Evolutionary conservation across 1,140 invertebrate genomes (phyloP), one percentile per base, ranked within the genome.

Genomic region (Lordiphosa mommai): DNA sequence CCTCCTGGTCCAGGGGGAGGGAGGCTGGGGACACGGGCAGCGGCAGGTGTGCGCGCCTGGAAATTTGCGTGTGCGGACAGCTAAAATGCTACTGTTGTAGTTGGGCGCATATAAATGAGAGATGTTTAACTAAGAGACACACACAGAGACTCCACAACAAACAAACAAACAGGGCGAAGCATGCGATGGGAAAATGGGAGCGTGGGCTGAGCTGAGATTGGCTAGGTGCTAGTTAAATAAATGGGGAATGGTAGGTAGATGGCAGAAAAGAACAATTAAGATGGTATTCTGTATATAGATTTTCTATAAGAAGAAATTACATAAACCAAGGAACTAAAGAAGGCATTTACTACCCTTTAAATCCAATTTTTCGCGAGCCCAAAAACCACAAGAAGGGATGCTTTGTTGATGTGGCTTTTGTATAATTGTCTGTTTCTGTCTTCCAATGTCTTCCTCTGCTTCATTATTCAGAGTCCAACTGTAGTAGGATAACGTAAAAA

Each of bases 31-130:
- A 37, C 49, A 27, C 10, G 12, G 51, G 4, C 20, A 17, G 37
- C 59, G 56, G 41, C 61, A 84, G 72, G 57, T 82, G 56, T 71
- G 57, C 55, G 57, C 49, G 46, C 37, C 32, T 17, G 23, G 56
- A 80, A 84, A 84, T 84, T 84, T 84, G 77, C 77, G 77, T 84
- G 77, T 84, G 77, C 72, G 77, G 77, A 84, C 77, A 84, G 77
- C 72, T 69, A 84, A 84, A 69, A 63, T 53, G 77, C 77, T 85
- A 84, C 77, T 52, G 77, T 65, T 56, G 64, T 55, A 27, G 16
- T 37, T 34, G 27, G 67, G 58, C 57, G 77, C 77, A 77, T 84
- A 84, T 84, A 84, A 84, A 84, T 84, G 77, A 65, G 79, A 84
- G 77, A 84, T 84, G 72, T 84, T 84, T 84, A 84, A 84, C 77